Conservation (phyloP, 2,113 vertebrate species). For the Cyrtonyx montezumae region DNA sequence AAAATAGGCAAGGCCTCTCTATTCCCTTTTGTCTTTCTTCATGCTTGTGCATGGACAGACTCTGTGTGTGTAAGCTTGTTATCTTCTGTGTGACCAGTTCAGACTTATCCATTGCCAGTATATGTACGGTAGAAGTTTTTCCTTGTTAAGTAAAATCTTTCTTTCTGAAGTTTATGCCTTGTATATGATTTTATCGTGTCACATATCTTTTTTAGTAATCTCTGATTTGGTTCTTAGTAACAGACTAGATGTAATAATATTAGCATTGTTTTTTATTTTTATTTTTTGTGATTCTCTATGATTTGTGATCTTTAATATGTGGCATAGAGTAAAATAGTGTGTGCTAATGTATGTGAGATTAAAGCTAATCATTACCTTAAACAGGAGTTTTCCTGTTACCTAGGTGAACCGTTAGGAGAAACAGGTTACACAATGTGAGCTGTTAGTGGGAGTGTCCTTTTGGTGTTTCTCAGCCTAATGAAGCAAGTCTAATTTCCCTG, state of each 20-base stretch:
- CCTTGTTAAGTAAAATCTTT: background rate
- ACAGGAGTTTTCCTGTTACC: constrained; percentile 1
- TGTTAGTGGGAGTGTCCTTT: constrained; percentile 8
- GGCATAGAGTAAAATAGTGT: background rate
- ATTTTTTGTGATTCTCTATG: background rate
- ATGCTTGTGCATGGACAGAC: background rate
- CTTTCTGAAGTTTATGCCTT: background rate
- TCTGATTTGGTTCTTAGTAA: background rate
- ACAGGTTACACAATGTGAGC: background rate
- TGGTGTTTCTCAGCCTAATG: background rate
- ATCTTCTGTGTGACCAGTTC: background rate
- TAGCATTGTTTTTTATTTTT: background rate
- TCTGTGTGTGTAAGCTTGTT: background rate
- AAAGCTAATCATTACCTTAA: constrained; percentile 1
- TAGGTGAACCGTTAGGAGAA: background rate
- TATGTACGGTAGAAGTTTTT: background rate
- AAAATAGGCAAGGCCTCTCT: background rate
- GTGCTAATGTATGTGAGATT: background rate
- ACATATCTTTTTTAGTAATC: background rate
- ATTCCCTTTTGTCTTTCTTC: background rate
- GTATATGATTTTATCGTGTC: background rate
- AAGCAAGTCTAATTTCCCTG: constrained; percentile 11
- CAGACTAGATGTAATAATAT: background rate
- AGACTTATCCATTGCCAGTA: background rate
- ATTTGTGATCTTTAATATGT: background rate